Evolutionary conservation across 2,888 invertebrate species (phyloP).

Genomic region (Seladonia tumulorum): DNA sequence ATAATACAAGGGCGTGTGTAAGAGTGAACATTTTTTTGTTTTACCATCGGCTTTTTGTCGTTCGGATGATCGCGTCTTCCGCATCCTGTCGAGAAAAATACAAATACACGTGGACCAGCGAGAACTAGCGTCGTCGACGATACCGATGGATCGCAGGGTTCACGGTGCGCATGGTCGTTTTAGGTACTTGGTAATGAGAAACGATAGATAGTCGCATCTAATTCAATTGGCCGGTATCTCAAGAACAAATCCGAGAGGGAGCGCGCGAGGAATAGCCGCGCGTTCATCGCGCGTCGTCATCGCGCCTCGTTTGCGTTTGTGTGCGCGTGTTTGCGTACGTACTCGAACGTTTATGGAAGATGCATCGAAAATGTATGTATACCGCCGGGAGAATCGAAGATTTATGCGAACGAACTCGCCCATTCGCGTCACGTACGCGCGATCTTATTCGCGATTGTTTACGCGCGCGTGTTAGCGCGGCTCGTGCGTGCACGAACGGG

Average conservation of each 20-base stretch:
- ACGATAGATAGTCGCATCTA: constrained; percentile 74
- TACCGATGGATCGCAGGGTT: constrained; percentile 37
- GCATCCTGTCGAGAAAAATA: constrained; percentile 35
- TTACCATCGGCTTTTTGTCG: background rate
- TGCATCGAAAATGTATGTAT: constrained; percentile 39
- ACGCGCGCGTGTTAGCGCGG: background rate
- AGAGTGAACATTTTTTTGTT: constrained; percentile 32
- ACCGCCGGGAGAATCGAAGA: constrained; percentile 25
- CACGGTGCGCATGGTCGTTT: constrained; percentile 60
- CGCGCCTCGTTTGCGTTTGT: background rate
- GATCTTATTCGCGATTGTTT: constrained; percentile 1
- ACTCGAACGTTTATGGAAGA: constrained; percentile 23
- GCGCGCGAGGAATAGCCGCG: constrained; percentile 44
- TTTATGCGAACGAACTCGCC: constrained; percentile 39
- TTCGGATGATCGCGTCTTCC: constrained; percentile 17
- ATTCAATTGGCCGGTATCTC: constrained; percentile 72
- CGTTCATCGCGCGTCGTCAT: constrained; percentile 37
- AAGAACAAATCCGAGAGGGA: constrained; percentile 76
- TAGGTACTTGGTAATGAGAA: constrained; percentile 78
- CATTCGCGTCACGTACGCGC: constrained; percentile 23
- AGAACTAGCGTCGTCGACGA: constrained; percentile 15
- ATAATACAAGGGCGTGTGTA: constrained; percentile 77
- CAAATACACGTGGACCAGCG: background rate
- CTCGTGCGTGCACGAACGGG: background rate
- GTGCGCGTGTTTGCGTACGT: background rate